Conservation (phyloP, 2,113 vertebrate genomes). For the Cyanocitta stelleri region DNA sequence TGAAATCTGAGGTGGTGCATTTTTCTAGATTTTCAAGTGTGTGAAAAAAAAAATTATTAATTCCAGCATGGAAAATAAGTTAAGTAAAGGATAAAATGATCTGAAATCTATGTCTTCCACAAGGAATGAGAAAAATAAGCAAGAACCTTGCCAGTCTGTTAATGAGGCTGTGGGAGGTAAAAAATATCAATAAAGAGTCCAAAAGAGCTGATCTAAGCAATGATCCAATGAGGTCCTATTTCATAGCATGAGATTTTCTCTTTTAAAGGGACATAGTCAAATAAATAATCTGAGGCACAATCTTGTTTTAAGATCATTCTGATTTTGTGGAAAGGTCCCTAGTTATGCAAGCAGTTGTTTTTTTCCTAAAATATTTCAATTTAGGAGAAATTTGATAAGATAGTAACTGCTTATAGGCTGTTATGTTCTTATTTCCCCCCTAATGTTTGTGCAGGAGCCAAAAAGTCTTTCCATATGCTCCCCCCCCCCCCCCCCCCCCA, state of each 20-base stretch:
- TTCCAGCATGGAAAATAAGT: background rate
- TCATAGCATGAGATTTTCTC: background rate
- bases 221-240: constrained; percentile 5
- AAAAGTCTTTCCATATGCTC: background rate
- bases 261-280: background rate
- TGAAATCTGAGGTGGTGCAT: background rate
- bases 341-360: background rate
- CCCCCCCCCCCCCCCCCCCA: fast-evolving
- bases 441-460: background rate
- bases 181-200: constrained; percentile 35
- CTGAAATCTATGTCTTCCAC: constrained; percentile 9
- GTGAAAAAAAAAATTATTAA: background rate
- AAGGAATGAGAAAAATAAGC: constrained; percentile 6
- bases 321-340: background rate
- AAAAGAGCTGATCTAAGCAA: constrained; percentile 43
- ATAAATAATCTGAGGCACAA: background rate
- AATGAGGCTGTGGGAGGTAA: constrained; percentile 5
- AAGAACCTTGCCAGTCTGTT: background rate
- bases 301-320: background rate
- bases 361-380: background rate
- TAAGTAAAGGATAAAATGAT: background rate
- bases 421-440: background rate
- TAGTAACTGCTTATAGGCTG: background rate
- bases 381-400: background rate
- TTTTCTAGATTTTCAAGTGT: background rate